These are phyloP conservation scores for Mustelus asterias DNA, from an alignment of 2,113 vertebrate genomes.

Conservation along the genomic window DNA sequence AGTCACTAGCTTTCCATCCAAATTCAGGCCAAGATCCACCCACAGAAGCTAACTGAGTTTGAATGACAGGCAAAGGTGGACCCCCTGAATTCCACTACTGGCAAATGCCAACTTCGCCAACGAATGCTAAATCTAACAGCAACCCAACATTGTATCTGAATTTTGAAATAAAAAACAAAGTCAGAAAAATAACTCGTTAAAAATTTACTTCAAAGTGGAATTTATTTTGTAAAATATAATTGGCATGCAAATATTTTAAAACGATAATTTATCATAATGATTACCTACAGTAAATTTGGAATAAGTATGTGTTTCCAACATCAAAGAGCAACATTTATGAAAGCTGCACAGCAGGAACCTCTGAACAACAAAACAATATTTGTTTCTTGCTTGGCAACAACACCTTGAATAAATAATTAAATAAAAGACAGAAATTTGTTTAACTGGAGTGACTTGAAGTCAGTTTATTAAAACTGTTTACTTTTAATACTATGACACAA, in stretches of 20 bases:
- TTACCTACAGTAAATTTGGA: not conserved
- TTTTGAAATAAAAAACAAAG: not conserved
- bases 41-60: not conserved
- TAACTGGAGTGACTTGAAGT: not conserved
- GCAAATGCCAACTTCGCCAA: not conserved
- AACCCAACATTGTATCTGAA: not conserved
- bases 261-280: not conserved
- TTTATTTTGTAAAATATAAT: not conserved
- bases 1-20: not conserved
- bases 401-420: not conserved
- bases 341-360: not conserved
- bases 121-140: not conserved
- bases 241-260: not conserved
- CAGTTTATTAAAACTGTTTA: not conserved
- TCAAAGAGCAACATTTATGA: not conserved
- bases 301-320: not conserved
- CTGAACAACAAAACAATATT: constrained; percentile 8
- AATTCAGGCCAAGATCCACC: not conserved
- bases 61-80: not conserved
- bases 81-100: not conserved
- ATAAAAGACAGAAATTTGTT: not conserved
- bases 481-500: not conserved
- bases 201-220: not conserved
- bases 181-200: not conserved
- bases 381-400: not conserved